These are phyloP conservation scores for Rhinopomastus cyanomelas DNA, from an alignment of 2,113 vertebrate genomes.

Conservation along the genomic window DNA sequence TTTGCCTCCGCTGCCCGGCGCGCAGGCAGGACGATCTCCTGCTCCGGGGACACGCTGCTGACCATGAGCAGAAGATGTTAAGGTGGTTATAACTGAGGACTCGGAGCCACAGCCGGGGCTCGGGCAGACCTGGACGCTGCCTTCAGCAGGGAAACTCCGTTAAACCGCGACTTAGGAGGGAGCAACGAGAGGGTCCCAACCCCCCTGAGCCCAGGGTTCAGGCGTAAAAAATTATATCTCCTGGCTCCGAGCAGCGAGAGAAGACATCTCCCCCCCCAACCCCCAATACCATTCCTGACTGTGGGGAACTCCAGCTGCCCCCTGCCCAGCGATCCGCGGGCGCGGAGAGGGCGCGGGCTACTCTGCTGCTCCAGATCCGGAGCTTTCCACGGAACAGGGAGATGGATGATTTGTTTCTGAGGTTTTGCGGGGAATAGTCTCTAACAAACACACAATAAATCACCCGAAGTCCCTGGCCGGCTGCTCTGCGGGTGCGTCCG, in stretches of 20 bases:
- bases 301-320: neutral
- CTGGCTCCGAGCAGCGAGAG: neutral
- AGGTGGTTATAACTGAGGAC: constrained; percentile 53
- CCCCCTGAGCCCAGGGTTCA: neutral
- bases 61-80: neutral
- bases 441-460: constrained; percentile 18
- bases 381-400: neutral
- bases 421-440: neutral
- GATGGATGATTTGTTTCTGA: constrained; percentile 5
- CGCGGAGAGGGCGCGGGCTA: neutral
- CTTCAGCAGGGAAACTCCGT: neutral
- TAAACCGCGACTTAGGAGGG: neutral
- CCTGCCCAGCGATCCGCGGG: neutral
- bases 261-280: neutral
- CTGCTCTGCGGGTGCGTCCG: neutral
- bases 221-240: neutral
- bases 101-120: constrained; percentile 1
- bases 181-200: neutral
- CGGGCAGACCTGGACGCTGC: neutral
- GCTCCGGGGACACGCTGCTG: constrained; percentile 43
- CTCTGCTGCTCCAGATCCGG: neutral
- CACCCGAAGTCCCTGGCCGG: neutral
- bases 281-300: neutral
- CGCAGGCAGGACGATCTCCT: neutral
- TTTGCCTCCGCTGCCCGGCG: constrained; percentile 12